phyloP scores from a whole-genome alignment of 2,113 vertebrate species.

The Sander vitreus region DNA sequence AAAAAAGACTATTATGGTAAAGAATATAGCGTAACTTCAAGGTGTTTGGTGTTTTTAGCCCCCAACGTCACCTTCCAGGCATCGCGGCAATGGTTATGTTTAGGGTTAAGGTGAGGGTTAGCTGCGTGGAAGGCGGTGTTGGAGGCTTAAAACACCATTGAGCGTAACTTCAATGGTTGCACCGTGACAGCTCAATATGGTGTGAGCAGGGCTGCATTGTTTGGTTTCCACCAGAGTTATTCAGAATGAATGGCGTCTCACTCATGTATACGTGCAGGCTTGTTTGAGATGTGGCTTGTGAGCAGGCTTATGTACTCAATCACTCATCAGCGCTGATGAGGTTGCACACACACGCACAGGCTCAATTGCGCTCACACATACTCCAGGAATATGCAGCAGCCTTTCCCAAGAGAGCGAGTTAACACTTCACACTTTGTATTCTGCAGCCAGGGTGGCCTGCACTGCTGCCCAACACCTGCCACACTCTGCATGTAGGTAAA shows the following conservation, averaged over 20 bases:
- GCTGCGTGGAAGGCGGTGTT: no score
- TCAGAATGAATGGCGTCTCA: conserved; percentile 56
- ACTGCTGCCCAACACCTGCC: conserved; percentile 45
- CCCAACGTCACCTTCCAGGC: no score
- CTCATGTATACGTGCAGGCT: conserved; percentile 21
- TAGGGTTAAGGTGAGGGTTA: no score
- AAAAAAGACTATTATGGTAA: conserved; percentile 32
- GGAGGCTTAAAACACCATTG: no score
- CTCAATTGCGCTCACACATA: conserved; percentile 22
- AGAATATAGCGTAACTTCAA: conserved; percentile 50
- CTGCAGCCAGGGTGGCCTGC: conserved; percentile 41
- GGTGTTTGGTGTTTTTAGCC: no score
- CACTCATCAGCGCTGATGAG: conserved; percentile 55
- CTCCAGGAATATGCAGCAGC: conserved; percentile 20
- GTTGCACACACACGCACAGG: conserved; percentile 20
- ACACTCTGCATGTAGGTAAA: conserved; percentile 43
- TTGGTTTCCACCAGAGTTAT: conserved; percentile 55
- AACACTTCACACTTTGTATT: conserved; percentile 28
- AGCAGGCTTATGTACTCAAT: conserved; percentile 65
- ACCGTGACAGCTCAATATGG: conserved; percentile 59
- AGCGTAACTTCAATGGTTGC: conserved; percentile 41
- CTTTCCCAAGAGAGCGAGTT: conserved; percentile 38
- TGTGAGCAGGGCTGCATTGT: conserved; percentile 59
- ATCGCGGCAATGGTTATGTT: no score
- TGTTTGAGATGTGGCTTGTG: conserved; percentile 61